Base-by-base conservation (phyloP, 1,140 invertebrate species). In the Globodera rostochiensis region DNA sequence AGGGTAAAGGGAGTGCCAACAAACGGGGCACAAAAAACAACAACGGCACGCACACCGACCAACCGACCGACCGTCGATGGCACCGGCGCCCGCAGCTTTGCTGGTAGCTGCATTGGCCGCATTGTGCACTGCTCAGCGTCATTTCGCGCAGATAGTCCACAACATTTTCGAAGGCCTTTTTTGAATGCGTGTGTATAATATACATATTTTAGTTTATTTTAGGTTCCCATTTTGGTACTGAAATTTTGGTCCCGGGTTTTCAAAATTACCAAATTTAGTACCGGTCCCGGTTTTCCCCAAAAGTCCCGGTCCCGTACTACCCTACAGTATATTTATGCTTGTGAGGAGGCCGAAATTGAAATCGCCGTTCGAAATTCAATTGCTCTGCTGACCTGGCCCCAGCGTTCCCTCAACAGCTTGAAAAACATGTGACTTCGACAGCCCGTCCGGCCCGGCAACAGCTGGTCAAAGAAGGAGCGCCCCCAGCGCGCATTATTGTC, bases 361-460 rank as follows among this genome's bases (percentile, higher is more conserved):
- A 79, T 11, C 15, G 5, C 47, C 21, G 49, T 64, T 47, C 71
- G 77, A 53, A 70, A 25, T 80, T 81, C 45, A 49, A 50, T 53
- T 19, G 25, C 60, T 71, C 75, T 46, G 53, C 66, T 87, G 70
- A 86, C 86, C 46, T 83, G 83, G 69, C 88, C 88, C 88, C 88
- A 89, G 5, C 88, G 78, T 57, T 90, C 88, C 45, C 82, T 76
- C 36, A 89, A 77, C 21, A 89, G 80, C 60, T 87, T 85, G 84
- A 90, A 89, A 73, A 89, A 89, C 13, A 90, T 86, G 67, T 89
- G 88, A 36, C 88, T 76, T 21, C 88, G 75, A 79, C 88, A 89
- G n/a, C 88, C 88, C 19, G 75, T 89, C 13, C 80, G 21, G 9
- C 87, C 87, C 36, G 87, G 87, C 45, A 88, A 77, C n/a, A 88